Conservation (phyloP, 1,140 invertebrate genomes). For the Drosophila sechellia region DNA sequence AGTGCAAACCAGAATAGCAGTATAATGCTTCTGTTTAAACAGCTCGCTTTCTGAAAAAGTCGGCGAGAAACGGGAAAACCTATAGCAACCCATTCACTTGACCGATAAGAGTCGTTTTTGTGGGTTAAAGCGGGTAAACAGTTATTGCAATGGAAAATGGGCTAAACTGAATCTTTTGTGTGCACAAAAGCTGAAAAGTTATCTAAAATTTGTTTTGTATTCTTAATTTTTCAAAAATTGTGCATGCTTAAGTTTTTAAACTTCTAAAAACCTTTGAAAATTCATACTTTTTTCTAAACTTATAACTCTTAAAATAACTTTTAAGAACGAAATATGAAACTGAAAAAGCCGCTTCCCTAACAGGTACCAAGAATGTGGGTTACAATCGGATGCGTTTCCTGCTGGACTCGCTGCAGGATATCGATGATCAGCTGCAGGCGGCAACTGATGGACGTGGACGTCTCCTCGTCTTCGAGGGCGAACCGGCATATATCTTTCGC, state of each 20-base stretch:
- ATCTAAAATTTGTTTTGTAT: too few species aligned
- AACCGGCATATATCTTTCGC: constrained; percentile 88
- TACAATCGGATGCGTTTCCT: constrained; percentile 90
- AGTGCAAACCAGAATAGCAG: constrained; percentile 9
- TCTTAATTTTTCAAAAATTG: too few species aligned
- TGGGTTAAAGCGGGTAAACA: constrained; percentile 16
- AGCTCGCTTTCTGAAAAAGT: not conserved
- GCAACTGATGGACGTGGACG: constrained; percentile 85
- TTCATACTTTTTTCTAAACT: too few species aligned
- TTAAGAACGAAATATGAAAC: too few species aligned
- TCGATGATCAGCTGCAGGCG: constrained; percentile 87
- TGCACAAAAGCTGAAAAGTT: constrained; percentile 2
- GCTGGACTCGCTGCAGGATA: constrained; percentile 89
- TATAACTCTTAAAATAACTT: too few species aligned
- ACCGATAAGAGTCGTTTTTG: constrained; percentile 36
- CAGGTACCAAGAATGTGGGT: constrained; percentile 87
- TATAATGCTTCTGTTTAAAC: constrained; percentile 18
- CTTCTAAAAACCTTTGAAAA: too few species aligned
- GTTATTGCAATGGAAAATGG: constrained; percentile 9
- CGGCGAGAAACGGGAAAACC: constrained; percentile 4
- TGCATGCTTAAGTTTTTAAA: too few species aligned
- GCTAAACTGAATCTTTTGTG: constrained; percentile 3
- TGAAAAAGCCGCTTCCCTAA: too few species aligned
- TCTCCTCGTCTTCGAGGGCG: constrained; percentile 88
- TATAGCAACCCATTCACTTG: constrained; percentile 21